Percentiles rank a stretch among this genome's conserved stretches.
Evolutionary conservation across 1,140 invertebrate genomes (phyloP).

Genomic region (Drosophila mauritiana): DNA sequence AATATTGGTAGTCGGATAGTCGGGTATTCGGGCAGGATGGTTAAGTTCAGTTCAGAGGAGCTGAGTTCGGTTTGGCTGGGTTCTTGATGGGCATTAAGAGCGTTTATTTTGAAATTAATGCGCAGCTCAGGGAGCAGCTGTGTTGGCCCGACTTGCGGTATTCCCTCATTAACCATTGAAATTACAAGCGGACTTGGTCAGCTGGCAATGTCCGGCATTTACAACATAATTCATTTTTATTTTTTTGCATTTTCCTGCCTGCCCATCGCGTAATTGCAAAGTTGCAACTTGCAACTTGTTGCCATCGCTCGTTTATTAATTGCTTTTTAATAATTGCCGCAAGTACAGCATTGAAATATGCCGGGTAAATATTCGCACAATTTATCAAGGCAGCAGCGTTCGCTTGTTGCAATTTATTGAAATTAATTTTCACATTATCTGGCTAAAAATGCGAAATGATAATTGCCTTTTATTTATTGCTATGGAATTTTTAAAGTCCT

Average conservation of each 20-base stretch:
- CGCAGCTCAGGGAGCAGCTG: constrained; percentile 50
- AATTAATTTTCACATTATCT: constrained; percentile 73
- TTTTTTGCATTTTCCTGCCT: not conserved
- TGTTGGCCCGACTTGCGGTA: constrained; percentile 60
- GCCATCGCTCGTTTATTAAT: constrained; percentile 65
- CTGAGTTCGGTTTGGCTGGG: constrained; percentile 2
- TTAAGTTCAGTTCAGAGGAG: not conserved
- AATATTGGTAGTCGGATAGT: constrained; percentile 12
- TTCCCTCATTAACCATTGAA: constrained; percentile 78
- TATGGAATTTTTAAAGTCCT: constrained; percentile 9
- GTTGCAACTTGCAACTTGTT: constrained; percentile 49
- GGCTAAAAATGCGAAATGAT: constrained; percentile 49
- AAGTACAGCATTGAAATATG: constrained; percentile 44
- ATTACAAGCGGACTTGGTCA: constrained; percentile 53
- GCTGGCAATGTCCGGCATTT: constrained; percentile 70
- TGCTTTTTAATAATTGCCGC: constrained; percentile 78
- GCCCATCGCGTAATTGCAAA: constrained; percentile 40
- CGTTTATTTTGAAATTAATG: constrained; percentile 80
- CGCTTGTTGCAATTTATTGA: constrained; percentile 61
- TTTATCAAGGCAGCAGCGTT: constrained; percentile 38
- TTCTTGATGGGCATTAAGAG: constrained; percentile 48
- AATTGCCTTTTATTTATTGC: constrained; percentile 52
- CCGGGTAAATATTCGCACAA: constrained; percentile 57
- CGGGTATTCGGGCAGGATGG: not conserved
- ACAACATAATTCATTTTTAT: constrained; percentile 76